Percentiles rank a stretch among this genome's conserved stretches.
These are phyloP conservation scores for Loripinus fragilis DNA, from an alignment of 2,888 invertebrate species.

Conservation along the genomic window DNA sequence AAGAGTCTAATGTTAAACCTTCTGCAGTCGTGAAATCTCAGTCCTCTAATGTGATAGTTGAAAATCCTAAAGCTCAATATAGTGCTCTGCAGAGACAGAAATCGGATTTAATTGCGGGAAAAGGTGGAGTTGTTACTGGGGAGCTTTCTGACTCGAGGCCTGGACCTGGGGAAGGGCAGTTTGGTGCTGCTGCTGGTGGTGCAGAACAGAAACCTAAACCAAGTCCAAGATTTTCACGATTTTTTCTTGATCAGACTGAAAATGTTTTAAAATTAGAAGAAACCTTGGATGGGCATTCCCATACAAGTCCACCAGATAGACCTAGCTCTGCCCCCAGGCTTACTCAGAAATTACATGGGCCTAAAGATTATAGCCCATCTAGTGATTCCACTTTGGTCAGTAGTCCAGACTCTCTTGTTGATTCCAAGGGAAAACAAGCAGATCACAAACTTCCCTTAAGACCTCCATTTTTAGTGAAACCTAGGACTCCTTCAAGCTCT, in stretches of 20 bases:
- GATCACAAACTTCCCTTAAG: constrained; percentile 62
- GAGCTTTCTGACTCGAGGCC: constrained; percentile 27
- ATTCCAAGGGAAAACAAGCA: constrained; percentile 57
- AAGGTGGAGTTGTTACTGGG: not conserved
- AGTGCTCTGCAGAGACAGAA: constrained; percentile 77
- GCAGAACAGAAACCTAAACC: constrained; percentile 71
- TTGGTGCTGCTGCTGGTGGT: constrained; percentile 12
- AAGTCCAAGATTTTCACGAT: constrained; percentile 76
- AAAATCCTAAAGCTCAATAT: constrained; percentile 73
- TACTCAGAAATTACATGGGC: constrained; percentile 30
- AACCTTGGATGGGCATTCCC: constrained; percentile 33
- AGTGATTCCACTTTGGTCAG: constrained; percentile 62
- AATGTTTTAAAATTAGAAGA: constrained; percentile 61
- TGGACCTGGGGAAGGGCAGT: not conserved
- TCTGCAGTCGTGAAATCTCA: constrained; percentile 81
- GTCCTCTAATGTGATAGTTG: constrained; percentile 77
- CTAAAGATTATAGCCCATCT: constrained; percentile 60
- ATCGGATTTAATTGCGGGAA: constrained; percentile 73
- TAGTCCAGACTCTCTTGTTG: constrained; percentile 63
- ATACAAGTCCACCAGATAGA: constrained; percentile 44
- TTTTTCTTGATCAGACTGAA: constrained; percentile 70
- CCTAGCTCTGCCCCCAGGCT: constrained; percentile 53
- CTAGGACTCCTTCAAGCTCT: constrained; percentile 56
- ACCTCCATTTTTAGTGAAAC: constrained; percentile 65
- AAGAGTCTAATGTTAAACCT: constrained; percentile 79